phyloP scores from a whole-genome alignment of 2,797 vertebrate species.

The Cottoperca gobio region DNA sequence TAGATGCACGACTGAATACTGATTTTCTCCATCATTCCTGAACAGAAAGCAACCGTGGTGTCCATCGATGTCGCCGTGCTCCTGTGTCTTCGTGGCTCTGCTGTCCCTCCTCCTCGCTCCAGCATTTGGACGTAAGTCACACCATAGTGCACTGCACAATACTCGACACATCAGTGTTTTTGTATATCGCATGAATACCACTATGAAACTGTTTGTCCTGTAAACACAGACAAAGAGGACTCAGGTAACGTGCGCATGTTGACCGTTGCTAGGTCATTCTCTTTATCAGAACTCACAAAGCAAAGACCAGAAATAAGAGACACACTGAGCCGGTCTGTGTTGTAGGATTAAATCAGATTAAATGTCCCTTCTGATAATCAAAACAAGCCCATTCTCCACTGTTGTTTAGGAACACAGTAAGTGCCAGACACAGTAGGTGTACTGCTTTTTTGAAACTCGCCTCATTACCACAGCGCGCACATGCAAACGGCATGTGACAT shows the following conservation, averaged over 20 bases:
- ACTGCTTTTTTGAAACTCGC: constrained; percentile 18
- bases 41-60: constrained; percentile 66
- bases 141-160: neutral
- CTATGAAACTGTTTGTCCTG: constrained; percentile 40
- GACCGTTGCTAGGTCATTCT: constrained; percentile 44
- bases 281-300: constrained; percentile 48
- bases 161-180: constrained; percentile 1
- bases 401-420: constrained; percentile 31
- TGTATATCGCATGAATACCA: neutral
- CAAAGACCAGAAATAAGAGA: constrained; percentile 57
- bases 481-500: constrained; percentile 44
- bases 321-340: constrained; percentile 45
- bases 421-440: constrained; percentile 21
- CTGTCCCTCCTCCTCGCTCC: constrained; percentile 70
- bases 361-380: constrained; percentile 58
- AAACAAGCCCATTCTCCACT: constrained; percentile 43
- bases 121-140: constrained; percentile 81
- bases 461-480: constrained; percentile 42
- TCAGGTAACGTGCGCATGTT: constrained; percentile 14
- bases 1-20: constrained; percentile 29
- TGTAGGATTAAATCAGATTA: constrained; percentile 73
- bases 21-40: constrained; percentile 52
- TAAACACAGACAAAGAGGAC: constrained; percentile 26
- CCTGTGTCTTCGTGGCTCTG: constrained; percentile 58
- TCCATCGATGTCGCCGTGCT: constrained; percentile 20